Evolutionary conservation across 2,888 invertebrate genomes (phyloP).

Genomic region (Arge pagana): DNA sequence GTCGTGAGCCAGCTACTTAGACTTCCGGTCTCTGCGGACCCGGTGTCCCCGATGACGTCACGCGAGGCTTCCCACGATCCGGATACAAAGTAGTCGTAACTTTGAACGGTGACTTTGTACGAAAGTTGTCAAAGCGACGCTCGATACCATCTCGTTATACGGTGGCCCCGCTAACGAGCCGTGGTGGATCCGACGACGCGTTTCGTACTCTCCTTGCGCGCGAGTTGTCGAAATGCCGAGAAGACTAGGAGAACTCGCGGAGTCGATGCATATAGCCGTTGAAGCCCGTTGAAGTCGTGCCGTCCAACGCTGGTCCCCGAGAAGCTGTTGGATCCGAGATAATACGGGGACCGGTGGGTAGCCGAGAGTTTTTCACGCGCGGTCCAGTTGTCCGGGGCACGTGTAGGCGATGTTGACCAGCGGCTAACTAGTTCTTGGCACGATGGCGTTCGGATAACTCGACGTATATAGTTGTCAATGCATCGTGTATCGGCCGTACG

Average conservation of each 20-base stretch:
- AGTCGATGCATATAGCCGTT: no score
- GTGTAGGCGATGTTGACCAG: conserved; percentile 16
- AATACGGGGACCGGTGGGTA: conserved; percentile 9
- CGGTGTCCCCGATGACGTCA: neutral
- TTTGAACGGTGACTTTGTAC: neutral
- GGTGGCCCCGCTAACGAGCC: no score
- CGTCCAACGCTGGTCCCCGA: neutral
- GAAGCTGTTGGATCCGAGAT: conserved; percentile 13
- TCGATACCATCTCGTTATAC: no score
- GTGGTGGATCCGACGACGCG: no score
- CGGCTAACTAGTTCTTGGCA: conserved; percentile 9
- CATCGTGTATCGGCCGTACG: no score
- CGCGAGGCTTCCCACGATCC: neutral
- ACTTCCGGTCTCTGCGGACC: neutral
- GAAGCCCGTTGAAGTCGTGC: no score
- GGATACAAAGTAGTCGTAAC: neutral
- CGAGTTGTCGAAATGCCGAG: no score
- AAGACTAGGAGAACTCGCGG: no score
- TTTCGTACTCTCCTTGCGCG: no score
- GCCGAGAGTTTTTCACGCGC: conserved; percentile 8
- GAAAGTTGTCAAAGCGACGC: no score
- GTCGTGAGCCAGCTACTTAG: neutral
- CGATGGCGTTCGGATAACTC: conserved; percentile 8
- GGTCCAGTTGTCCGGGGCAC: conserved; percentile 2
- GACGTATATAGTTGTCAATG: conserved; percentile 2